Percentiles rank a stretch among this genome's conserved stretches.
These are phyloP conservation scores for Crax fasciolata DNA, from an alignment of 2,797 vertebrate species.

Conservation along the genomic window DNA sequence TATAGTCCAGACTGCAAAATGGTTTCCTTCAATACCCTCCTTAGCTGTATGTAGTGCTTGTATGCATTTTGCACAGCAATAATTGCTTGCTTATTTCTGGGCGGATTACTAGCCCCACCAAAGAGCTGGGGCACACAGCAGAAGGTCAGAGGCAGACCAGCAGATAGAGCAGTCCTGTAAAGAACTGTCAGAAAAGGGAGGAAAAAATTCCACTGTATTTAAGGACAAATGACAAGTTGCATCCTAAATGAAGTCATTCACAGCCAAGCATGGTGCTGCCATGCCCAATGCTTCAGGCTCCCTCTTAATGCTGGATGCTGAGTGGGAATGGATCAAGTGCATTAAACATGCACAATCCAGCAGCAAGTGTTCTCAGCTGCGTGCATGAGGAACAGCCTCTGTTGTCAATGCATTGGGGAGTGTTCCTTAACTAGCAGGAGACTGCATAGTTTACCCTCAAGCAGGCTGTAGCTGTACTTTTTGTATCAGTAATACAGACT, in stretches of 20 bases:
- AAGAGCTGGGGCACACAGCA: not conserved
- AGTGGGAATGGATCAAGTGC: constrained; percentile 1
- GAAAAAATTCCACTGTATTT: not conserved
- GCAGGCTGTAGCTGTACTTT: not conserved
- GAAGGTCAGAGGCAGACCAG: not conserved
- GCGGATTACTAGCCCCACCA: not conserved
- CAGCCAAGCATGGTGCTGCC: constrained; percentile 20
- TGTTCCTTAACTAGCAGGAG: not conserved
- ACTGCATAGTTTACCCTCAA: not conserved
- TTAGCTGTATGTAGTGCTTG: not conserved
- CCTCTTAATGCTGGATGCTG: not conserved
- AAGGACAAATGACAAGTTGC: constrained; percentile 40
- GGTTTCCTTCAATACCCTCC: constrained; percentile 64
- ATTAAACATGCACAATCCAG: constrained; percentile 48
- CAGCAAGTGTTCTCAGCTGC: constrained; percentile 39
- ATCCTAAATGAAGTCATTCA: constrained; percentile 8
- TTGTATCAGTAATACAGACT: not conserved
- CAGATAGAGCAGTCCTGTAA: not conserved
- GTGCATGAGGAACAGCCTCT: not conserved
- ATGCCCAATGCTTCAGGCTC: constrained; percentile 28
- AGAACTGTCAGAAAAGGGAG: not conserved
- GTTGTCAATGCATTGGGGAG: not conserved
- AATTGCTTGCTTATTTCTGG: not conserved
- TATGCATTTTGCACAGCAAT: not conserved
- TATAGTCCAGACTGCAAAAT: constrained; percentile 62